Evolutionary conservation across 2,888 invertebrate species (phyloP), one percentile per base, ranked within the genome.

Genomic region (Entomobrya proxima): DNA sequence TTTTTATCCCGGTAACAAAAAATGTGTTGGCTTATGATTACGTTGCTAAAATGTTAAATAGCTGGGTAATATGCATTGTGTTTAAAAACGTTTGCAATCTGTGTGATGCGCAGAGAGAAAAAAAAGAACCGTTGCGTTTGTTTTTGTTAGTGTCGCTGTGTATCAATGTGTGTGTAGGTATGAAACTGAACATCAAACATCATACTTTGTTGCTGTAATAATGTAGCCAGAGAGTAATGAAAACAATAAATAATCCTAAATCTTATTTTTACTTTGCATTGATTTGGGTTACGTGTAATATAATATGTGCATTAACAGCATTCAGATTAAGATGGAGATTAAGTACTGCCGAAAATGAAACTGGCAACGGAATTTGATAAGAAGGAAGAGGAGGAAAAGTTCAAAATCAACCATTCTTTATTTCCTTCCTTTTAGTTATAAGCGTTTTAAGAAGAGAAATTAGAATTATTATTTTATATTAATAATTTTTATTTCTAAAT

Each of bases 111-210:
- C 6, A 18, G 40, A 61, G 15, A 40, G 21, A 18, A 21, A 55
- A 72, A 18, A 83, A 75, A 83, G 76, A 83, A 83, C 83, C 83
- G 81, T 82, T 61, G 50, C 50, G 50, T 50, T 50, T 50, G 58
- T 58, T 58, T 18, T 13, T 58, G 58, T 3, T 58, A 24, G 21
- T 44, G 67, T 40, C 15, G 18, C 32, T 52, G 18, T 69, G 80
- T 69, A 69, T 58, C 74, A 74, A 50, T 21, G 5, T 7, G n/a
- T 47, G 13, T 47, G 58, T 58, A 64, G 37, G n/a, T n/a, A n/a
- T n/a, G n/a, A n/a, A n/a, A n/a, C n/a, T n/a, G n/a, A n/a, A n/a
- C n/a, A 21, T 11, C 13, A 61, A 30, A 61, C n/a, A 35, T 32
- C 18, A 15, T 69, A 15, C n/a, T 67, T 2, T n/a, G 67, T 40